Conservation (phyloP, 2,797 vertebrate species). For the Ficedula albicollis region DNA sequence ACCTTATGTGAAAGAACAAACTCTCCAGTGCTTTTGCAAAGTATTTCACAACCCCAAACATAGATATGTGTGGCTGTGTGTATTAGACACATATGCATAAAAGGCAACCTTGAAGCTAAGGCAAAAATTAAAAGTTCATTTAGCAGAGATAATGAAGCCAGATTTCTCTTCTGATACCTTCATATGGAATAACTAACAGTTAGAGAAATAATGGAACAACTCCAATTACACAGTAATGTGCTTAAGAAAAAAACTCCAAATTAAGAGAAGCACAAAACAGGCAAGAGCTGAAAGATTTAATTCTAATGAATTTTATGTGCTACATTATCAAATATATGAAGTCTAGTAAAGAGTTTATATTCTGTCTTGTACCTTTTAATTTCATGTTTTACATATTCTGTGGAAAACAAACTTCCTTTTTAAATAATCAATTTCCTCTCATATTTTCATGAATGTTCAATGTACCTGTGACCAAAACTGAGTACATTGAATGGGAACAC, state of each 20-base stretch:
- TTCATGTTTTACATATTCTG: not conserved
- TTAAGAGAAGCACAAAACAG: not conserved
- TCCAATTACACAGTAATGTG: not conserved
- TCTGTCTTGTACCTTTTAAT: not conserved
- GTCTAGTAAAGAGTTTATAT: not conserved
- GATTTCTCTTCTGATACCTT: not conserved
- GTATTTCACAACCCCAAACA: not conserved
- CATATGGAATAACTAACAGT: not conserved
- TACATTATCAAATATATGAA: not conserved
- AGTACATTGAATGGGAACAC: not conserved
- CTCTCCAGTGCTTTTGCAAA: not conserved
- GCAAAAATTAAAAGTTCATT: not conserved
- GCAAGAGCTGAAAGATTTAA: accelerated
- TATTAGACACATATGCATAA: not conserved
- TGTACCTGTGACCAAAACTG: not conserved
- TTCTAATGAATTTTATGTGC: not conserved
- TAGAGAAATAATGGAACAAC: not conserved
- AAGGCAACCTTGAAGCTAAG: not conserved
- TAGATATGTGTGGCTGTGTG: accelerated
- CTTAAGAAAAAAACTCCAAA: not conserved
- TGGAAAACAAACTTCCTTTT: not conserved
- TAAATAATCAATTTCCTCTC: not conserved
- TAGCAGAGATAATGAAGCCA: not conserved
- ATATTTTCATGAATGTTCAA: not conserved
- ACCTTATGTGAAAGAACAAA: not conserved